Evolutionary conservation across 2,113 vertebrate genomes (phyloP).

Genomic region (Entosphenus tridentatus): DNA sequence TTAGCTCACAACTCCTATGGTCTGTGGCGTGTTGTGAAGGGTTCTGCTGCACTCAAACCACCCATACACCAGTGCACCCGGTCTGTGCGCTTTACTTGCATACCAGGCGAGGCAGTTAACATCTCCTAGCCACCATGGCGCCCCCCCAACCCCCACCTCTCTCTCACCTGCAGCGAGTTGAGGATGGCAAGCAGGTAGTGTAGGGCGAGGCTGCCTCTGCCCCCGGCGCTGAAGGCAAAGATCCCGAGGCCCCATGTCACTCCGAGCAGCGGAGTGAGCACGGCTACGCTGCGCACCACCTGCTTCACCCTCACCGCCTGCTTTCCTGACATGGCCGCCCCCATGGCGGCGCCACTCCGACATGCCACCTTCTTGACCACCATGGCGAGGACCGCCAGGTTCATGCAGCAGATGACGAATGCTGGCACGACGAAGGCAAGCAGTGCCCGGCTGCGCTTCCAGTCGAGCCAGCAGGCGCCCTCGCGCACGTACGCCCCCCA

Average conservation of each 20-base stretch:
- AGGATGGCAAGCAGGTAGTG: slow-evolving; percentile 33
- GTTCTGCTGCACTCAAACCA: too few species aligned
- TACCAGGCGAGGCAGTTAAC: too few species aligned
- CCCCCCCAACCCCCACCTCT: too few species aligned
- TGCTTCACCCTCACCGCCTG: slow-evolving; percentile 20
- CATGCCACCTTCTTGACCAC: slow-evolving; percentile 37
- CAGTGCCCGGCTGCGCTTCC: slow-evolving; percentile 35
- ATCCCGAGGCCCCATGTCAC: slow-evolving; percentile 57
- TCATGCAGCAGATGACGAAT: slow-evolving; percentile 35
- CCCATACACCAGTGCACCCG: too few species aligned
- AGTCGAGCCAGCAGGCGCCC: slow-evolving; percentile 52
- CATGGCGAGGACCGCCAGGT: slow-evolving; percentile 32
- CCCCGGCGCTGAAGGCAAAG: slow-evolving; percentile 17
- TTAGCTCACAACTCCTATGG: too few species aligned
- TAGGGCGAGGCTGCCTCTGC: slow-evolving; percentile 14
- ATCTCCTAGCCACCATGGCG: too few species aligned
- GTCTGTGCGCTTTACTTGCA: too few species aligned
- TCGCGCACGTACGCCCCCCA: slow-evolving; percentile 22
- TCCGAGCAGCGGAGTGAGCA: slow-evolving; percentile 53
- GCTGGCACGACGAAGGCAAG: slow-evolving; percentile 45
- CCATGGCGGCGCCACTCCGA: slow-evolving; percentile 14
- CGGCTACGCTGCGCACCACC: slow-evolving; percentile 35
- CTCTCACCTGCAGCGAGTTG: slow-evolving; percentile 49
- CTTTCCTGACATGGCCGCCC: background rate
- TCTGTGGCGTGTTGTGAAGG: too few species aligned